phyloP scores from a whole-genome alignment of 2,888 invertebrate species.

The Chouioia cunea region DNA sequence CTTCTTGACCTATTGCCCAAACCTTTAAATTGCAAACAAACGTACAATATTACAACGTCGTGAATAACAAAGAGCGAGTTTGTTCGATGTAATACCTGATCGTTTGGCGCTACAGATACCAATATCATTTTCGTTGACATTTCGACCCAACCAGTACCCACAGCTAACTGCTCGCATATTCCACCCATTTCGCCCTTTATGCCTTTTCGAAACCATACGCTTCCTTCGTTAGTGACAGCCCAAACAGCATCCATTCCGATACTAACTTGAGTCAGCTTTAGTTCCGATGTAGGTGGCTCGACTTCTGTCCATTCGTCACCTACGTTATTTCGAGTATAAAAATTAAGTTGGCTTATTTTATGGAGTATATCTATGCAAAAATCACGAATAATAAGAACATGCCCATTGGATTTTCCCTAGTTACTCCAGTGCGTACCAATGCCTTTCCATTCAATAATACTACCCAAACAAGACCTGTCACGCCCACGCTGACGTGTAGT shows the following conservation, averaged over 20 bases:
- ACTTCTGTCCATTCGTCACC: constrained; percentile 87
- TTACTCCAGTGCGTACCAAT: constrained; percentile 86
- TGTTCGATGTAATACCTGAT: constrained; percentile 73
- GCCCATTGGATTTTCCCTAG: constrained; percentile 80
- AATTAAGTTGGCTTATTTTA: constrained; percentile 7
- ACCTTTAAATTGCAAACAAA: constrained; percentile 66
- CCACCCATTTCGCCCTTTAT: constrained; percentile 80
- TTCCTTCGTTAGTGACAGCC: constrained; percentile 85
- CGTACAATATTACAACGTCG: too few relatives aligned
- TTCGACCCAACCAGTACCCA: constrained; percentile 89
- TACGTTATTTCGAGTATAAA: constrained; percentile 50
- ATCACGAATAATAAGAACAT: constrained; percentile 49
- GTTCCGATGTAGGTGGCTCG: constrained; percentile 78
- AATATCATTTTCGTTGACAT: constrained; percentile 88
- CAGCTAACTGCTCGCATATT: constrained; percentile 80
- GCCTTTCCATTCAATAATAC: constrained; percentile 86
- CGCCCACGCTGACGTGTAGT: constrained; percentile 86
- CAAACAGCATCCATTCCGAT: constrained; percentile 84
- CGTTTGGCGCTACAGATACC: constrained; percentile 87
- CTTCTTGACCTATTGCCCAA: constrained; percentile 87
- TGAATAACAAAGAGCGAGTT: too few relatives aligned
- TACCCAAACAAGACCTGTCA: constrained; percentile 90
- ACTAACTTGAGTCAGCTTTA: constrained; percentile 81
- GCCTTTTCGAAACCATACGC: constrained; percentile 89
- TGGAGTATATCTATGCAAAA: constrained; percentile 9